Evolutionary conservation across 1,140 invertebrate genomes (phyloP).

Genomic region (Schlechtendalia chinensis): DNA sequence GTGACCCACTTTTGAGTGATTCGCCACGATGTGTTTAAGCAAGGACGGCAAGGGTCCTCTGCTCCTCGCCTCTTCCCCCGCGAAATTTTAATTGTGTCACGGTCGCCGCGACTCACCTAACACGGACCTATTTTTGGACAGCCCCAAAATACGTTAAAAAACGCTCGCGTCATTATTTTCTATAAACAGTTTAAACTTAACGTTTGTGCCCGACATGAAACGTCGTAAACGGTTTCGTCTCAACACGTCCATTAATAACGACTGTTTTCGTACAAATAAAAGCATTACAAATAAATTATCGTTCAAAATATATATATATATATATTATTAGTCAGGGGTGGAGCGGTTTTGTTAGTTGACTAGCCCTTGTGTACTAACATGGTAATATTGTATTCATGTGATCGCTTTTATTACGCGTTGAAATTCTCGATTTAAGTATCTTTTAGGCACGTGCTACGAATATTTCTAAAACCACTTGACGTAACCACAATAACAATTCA

Average conservation of each 20-base stretch:
- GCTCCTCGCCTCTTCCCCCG: not conserved
- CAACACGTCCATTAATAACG: not conserved
- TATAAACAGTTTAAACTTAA: not conserved
- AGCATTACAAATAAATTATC: not conserved
- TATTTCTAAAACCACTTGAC: slow-evolving; percentile 16
- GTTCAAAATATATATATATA: not conserved
- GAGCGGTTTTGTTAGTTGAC: not conserved
- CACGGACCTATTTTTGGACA: slow-evolving; percentile 34
- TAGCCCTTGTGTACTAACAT: not conserved
- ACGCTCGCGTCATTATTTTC: not conserved
- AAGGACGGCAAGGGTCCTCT: slow-evolving; percentile 43
- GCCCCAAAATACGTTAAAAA: slow-evolving; percentile 18
- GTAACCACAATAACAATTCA: slow-evolving; percentile 22
- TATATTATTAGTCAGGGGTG: not conserved
- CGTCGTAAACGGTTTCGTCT: not conserved
- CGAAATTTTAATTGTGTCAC: slow-evolving; percentile 38
- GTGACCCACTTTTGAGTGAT: slow-evolving; percentile 42
- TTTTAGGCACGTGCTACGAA: slow-evolving; percentile 40
- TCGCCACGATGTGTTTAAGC: slow-evolving; percentile 38
- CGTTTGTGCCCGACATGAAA: not conserved
- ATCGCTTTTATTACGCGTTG: slow-evolving; percentile 13
- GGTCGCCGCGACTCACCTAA: slow-evolving; percentile 15
- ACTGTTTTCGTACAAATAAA: not conserved
- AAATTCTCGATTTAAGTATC: slow-evolving; percentile 13
- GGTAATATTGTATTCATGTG: not conserved